These are phyloP conservation scores for Clarias fuscus DNA, from an alignment of 2,797 vertebrate species.

Conservation along the genomic window DNA sequence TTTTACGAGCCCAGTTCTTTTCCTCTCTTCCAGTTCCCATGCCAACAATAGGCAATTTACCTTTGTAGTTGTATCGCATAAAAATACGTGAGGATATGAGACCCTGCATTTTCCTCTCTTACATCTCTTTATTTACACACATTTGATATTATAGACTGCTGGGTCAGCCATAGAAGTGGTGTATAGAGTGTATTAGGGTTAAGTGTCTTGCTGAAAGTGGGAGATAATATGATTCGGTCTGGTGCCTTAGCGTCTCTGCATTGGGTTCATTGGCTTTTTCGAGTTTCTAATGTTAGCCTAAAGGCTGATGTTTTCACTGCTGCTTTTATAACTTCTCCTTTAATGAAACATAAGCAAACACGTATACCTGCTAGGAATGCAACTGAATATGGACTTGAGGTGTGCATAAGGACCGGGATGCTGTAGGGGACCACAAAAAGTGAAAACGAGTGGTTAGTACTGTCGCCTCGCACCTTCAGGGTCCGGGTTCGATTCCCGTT, in stretches of 20 bases:
- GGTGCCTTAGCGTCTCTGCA: background rate
- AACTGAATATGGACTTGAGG: background rate
- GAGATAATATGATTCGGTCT: constrained; percentile 4
- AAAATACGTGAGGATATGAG: background rate
- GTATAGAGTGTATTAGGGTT: constrained; percentile 8
- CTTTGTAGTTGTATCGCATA: background rate
- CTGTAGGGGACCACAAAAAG: background rate
- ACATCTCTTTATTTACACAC: constrained; percentile 7
- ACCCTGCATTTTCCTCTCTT: background rate
- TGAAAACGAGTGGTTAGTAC: too few species aligned
- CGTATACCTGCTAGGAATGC: too few species aligned
- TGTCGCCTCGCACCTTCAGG: too few species aligned
- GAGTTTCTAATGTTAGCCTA: constrained; percentile 4
- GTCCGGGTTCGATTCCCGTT: too few species aligned
- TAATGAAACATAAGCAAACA: background rate
- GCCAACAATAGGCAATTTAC: constrained; percentile 19
- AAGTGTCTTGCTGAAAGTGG: constrained; percentile 6
- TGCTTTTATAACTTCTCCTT: background rate
- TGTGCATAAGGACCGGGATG: background rate
- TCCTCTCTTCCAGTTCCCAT: constrained; percentile 23
- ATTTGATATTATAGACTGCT: constrained; percentile 19
- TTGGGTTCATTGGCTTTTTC: constrained; percentile 13
- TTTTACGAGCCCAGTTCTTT: constrained; percentile 14
- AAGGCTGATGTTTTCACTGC: constrained; percentile 3
- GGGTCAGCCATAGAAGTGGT: background rate